Conservation (phyloP, 2,888 invertebrate species). For the Standfussiana lucernea region DNA sequence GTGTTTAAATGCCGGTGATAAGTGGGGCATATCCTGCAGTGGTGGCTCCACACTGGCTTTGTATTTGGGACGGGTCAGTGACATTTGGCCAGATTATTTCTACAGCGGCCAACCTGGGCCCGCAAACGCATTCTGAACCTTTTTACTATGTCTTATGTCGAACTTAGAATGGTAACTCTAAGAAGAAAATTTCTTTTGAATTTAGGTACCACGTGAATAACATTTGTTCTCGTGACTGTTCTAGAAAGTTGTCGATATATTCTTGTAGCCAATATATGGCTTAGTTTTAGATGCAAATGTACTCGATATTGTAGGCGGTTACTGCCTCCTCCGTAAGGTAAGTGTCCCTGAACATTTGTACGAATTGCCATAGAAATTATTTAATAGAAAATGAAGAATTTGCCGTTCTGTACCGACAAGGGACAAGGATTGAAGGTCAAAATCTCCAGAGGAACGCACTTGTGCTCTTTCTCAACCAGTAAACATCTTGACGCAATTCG, state of each 20-base stretch:
- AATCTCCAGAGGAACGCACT: background rate
- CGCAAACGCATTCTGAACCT: too few species aligned
- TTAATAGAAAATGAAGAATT: background rate
- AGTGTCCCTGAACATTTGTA: background rate
- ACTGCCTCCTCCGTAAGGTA: background rate
- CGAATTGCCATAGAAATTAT: background rate
- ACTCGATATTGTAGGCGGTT: background rate
- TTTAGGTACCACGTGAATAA: too few species aligned
- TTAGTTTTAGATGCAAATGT: constrained; percentile 6
- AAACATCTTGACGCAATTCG: background rate
- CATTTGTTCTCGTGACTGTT: background rate
- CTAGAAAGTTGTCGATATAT: constrained; percentile 9
- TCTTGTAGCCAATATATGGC: constrained; percentile 16
- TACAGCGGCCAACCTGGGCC: too few species aligned
- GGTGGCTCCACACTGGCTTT: too few species aligned
- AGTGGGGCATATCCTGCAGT: too few species aligned
- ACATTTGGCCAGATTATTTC: too few species aligned
- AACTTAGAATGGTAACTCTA: too few species aligned
- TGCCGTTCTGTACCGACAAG: background rate
- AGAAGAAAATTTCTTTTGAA: too few species aligned
- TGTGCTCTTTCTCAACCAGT: background rate
- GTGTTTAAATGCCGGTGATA: too few species aligned
- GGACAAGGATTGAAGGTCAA: background rate
- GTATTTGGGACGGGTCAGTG: too few species aligned
- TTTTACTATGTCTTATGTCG: too few species aligned